Base-by-base conservation (phyloP, 2,888 invertebrate species). In the Agonum fuliginosum region DNA sequence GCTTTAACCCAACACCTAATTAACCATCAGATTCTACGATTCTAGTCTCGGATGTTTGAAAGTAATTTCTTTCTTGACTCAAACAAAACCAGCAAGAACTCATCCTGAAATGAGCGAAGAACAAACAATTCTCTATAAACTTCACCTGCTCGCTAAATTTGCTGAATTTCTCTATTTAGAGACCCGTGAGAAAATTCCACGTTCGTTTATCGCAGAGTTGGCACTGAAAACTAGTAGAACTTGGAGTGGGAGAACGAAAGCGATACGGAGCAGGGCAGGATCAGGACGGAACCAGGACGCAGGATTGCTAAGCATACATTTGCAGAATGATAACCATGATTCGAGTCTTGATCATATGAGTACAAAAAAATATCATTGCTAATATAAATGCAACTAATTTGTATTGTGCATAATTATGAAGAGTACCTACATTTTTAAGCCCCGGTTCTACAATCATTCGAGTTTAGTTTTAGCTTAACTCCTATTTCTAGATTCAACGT, bases 141-240 rank as follows among this genome's bases (percentile, higher is more conserved):
- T 65, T 65, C 65, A 65, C 37, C 37, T 65, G 37, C n/a, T 19
- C 65, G 10, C 10, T 34, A 65, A 34, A 65, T 37, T 65, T 19
- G 19, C 17, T n/a, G 65, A 30, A 65, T 65, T 58, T 58, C 58
- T 58, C 12, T 58, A 58, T 58, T 17, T 58, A 58, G 58, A 58
- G n/a, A 58, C 27, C 58, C 27, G 12, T 27, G 58, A 27, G 58
- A 27, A 27, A 2, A 27, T 58, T 58, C 58, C n/a, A n/a, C 65
- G 34, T 37, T 65, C 37, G 37, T 58, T 58, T 27, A 58, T 58
- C 58, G 24, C 14, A 27, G 58, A n/a, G n/a, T n/a, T 14, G 12
- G 58, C 27, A 2, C 27, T 58, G 58, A 19, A 58, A 58, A 58
- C 58, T 27, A n/a, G n/a, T n/a, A n/a, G n/a, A n/a, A n/a, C n/a